Base-by-base conservation (phyloP, 2,888 invertebrate genomes). In the Hyles lineata region DNA sequence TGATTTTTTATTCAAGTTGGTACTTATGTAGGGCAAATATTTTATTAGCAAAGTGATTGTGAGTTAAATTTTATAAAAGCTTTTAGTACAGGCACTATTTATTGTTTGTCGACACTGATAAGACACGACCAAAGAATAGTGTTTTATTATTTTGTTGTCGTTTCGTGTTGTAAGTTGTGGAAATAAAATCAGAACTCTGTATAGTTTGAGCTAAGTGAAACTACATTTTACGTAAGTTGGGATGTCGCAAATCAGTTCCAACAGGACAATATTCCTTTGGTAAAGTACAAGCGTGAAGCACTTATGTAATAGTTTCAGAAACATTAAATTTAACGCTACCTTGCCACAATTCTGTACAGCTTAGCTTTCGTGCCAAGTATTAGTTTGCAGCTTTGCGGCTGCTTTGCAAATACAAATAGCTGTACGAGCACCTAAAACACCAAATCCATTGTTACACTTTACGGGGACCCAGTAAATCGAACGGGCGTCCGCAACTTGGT, bases 331-430 rank as follows among this genome's bases (percentile, higher is more conserved):
- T 74, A 80, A 67, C 67, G 50, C 67, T 50, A 67, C 79, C 78
- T 80, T 79, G 77, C 78, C 78, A 77, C 80, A 80, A 82, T 83
- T 83, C 80, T 81, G 80, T 79, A 78, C 75, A 81, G 78, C 77
- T 80, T 77, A 80, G 80, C 78, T 82, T 80, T 76, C 77, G 78
- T 79, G 80, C 80, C 82, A 83, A 83, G 82, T 83, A 85, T 85
- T 83, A 84, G 81, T 84, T 86, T 81, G 83, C 81, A 82, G 81
- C 81, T 82, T 83, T 79, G 81, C 76, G 79, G 83, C 79, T 80
- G 79, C 80, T 86, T 84, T 84, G 83, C 82, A 84, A 86, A 86
- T 84, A 82, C 80, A 78, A 79, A 80, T 82, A 83, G 77, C 67
- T 43, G 50, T 23, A 71, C 61, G 21, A n/a, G 78, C 78, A 79